Conservation (phyloP, 1,140 invertebrate genomes). For the Pseudomyrmex sp. region DNA sequence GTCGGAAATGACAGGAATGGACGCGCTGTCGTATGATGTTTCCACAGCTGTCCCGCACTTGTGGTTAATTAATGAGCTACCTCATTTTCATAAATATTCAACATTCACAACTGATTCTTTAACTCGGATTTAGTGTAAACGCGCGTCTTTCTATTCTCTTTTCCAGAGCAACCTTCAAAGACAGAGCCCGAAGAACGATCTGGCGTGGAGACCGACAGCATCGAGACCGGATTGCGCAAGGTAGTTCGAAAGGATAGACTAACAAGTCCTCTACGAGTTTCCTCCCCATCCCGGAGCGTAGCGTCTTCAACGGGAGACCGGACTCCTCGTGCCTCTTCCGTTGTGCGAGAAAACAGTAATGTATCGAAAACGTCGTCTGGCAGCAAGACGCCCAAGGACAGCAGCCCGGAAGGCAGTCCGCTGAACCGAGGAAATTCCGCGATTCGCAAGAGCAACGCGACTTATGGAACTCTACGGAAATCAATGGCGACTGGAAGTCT, state of each 20-base stretch:
- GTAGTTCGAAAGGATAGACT: conserved; percentile 39
- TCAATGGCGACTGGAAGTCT: conserved; percentile 82
- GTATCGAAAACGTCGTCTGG: conserved; percentile 82
- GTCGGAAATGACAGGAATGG: neutral
- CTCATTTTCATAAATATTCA: neutral
- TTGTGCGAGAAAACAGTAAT: conserved; percentile 85
- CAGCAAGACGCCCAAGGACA: conserved; percentile 79
- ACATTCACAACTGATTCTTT: too few relatives aligned
- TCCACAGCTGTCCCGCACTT: neutral
- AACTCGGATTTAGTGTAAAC: conserved; percentile 16
- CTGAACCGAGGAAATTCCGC: conserved; percentile 71
- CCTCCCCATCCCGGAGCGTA: conserved; percentile 85
- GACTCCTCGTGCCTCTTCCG: conserved; percentile 84
- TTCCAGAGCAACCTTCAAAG: conserved; percentile 81
- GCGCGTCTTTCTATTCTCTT: neutral
- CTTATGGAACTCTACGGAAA: conserved; percentile 74
- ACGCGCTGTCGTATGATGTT: neutral
- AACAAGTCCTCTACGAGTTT: conserved; percentile 86
- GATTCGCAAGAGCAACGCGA: conserved; percentile 57
- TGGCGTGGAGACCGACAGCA: conserved; percentile 88
- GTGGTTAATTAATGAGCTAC: conserved; percentile 2
- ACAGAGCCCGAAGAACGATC: conserved; percentile 83
- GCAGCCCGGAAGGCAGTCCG: conserved; percentile 81
- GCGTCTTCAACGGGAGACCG: conserved; percentile 80
- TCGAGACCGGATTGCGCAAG: conserved; percentile 89